Percentiles rank a stretch among this genome's conserved stretches.
Conservation (phyloP, 1,140 invertebrate genomes). For the Helicoverpa armigera region DNA sequence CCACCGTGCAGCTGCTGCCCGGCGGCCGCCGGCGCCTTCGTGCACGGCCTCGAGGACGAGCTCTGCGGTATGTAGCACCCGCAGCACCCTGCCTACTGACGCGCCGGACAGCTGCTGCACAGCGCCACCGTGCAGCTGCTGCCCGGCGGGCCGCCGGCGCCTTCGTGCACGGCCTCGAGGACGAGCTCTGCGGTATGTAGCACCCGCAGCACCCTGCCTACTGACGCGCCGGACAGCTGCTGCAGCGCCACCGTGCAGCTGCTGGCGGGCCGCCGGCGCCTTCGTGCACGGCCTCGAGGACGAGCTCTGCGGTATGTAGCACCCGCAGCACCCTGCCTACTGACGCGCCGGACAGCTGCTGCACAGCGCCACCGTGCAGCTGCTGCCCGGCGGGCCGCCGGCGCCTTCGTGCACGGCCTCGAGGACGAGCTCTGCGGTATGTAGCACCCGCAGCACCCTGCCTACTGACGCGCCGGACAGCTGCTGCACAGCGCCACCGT, state of each 20-base stretch:
- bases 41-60: conserved; percentile 99
- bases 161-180: conserved; percentile 99
- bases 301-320: conserved; percentile 93
- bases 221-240: conserved; percentile 89
- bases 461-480: conserved; percentile 87
- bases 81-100: no score
- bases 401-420: conserved; percentile 98
- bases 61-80: conserved; percentile 90
- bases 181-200: conserved; percentile 95
- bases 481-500: conserved; percentile 89
- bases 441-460: neutral
- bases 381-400: conserved; percentile 97
- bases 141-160: conserved; percentile 98
- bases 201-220: neutral
- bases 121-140: conserved; percentile 93
- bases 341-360: conserved; percentile 93
- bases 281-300: conserved; percentile 99
- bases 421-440: conserved; percentile 98
- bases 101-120: conserved; percentile 90
- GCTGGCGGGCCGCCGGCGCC: conserved; percentile 98
- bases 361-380: conserved; percentile 89
- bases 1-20: conserved; percentile 94
- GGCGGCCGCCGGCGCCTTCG: conserved; percentile 98
- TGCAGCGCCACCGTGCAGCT: conserved; percentile 91
- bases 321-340: neutral